A percentile compares a stretch with the other conserved stretches of the same genome.
Conservation (phyloP, 2,797 vertebrate species). For the Setipinna tenuifilis region DNA sequence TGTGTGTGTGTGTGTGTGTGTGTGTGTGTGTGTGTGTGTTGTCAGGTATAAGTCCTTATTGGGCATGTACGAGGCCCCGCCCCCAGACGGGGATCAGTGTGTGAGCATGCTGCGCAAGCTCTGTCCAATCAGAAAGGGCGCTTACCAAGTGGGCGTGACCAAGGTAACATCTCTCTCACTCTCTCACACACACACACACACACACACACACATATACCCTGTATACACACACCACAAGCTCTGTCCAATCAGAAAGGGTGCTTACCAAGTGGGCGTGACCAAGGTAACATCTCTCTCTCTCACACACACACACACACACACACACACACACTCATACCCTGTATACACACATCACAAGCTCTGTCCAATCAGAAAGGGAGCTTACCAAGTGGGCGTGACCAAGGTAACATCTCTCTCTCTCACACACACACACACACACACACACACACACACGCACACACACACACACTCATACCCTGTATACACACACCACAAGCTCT, state of each 20-base stretch:
- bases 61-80: slow-evolving; percentile 77
- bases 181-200: too few species aligned
- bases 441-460: too few species aligned
- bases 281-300: slow-evolving; percentile 88
- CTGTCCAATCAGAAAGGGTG: slow-evolving; percentile 76
- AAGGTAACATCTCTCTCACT: slow-evolving; percentile 88
- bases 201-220: too few species aligned
- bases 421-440: too few species aligned
- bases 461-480: too few species aligned
- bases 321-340: too few species aligned
- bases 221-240: slow-evolving; percentile 68
- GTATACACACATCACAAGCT: too few species aligned
- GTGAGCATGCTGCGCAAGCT: slow-evolving; percentile 86
- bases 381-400: slow-evolving; percentile 87
- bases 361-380: slow-evolving; percentile 76
- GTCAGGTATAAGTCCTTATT: slow-evolving; percentile 90
- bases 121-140: slow-evolving; percentile 76
- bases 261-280: slow-evolving; percentile 87
- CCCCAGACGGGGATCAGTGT: slow-evolving; percentile 85
- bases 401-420: slow-evolving; percentile 88
- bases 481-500: too few species aligned
- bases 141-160: slow-evolving; percentile 88
- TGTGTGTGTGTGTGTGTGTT: slow-evolving; percentile 25
- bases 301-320: too few species aligned
- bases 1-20: slow-evolving; percentile 20